These are phyloP conservation scores for Loriculus beryllinus DNA, from an alignment of 2,797 vertebrate species.

Conservation along the genomic window DNA sequence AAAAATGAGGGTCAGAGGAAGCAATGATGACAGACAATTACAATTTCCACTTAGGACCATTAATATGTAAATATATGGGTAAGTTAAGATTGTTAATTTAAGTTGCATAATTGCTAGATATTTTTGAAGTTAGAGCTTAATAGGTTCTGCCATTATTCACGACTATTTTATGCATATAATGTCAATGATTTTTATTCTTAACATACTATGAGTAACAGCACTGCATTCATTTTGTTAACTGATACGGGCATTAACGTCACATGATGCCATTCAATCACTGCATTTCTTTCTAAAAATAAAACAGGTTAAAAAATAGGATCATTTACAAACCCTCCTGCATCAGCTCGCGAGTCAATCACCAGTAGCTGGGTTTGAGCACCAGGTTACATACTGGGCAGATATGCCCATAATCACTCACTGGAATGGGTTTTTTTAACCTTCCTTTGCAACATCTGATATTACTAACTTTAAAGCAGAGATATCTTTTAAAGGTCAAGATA, in stretches of 20 bases:
- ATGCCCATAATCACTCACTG: neutral
- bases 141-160: constrained; percentile 23
- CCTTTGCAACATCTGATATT: neutral
- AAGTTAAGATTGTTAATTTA: constrained; percentile 57
- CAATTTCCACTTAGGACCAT: constrained; percentile 60
- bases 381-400: neutral
- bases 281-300: constrained; percentile 35
- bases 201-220: constrained; percentile 45
- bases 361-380: neutral
- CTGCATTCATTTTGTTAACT: constrained; percentile 21
- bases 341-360: neutral
- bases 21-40: constrained; percentile 46
- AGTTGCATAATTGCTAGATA: constrained; percentile 55
- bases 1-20: constrained; percentile 60
- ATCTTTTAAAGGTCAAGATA: constrained; percentile 24
- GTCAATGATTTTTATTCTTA: constrained; percentile 49
- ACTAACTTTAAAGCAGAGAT: neutral
- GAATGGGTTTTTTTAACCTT: neutral
- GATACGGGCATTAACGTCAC: neutral
- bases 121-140: constrained; percentile 47
- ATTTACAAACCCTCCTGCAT: neutral
- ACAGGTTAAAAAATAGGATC: neutral
- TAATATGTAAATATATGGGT: constrained; percentile 59
- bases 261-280: constrained; percentile 23
- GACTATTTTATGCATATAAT: constrained; percentile 40